Evolutionary conservation across 2,113 vertebrate genomes (phyloP).

Genomic region (Rhynchopsitta pachyrhyncha): DNA sequence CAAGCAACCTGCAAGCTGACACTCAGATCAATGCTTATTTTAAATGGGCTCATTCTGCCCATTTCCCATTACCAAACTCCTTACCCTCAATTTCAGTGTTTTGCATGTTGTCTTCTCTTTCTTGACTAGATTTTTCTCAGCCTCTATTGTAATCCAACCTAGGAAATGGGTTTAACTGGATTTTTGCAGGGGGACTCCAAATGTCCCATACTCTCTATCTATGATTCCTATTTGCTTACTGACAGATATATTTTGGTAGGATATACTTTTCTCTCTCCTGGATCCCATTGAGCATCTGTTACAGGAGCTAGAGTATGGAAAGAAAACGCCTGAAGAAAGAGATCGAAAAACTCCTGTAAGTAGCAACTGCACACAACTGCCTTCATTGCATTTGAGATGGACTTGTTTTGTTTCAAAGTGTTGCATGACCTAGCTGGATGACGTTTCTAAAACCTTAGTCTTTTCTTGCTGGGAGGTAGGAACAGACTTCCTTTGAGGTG

Average conservation of each 20-base stretch:
- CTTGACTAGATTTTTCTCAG: neutral
- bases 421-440: neutral
- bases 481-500: neutral
- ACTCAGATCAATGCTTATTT: neutral
- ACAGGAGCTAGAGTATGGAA: slow-evolving; percentile 67
- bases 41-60: neutral
- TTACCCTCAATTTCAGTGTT: neutral
- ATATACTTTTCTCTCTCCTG: neutral
- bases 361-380: slow-evolving; percentile 19
- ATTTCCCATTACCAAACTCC: neutral
- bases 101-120: neutral
- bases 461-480: neutral
- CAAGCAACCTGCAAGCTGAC: neutral
- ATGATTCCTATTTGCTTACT: neutral
- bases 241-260: neutral
- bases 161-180: neutral
- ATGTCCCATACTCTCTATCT: neutral
- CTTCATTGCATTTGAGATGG: neutral
- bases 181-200: neutral
- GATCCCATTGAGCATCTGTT: neutral
- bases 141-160: neutral
- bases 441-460: neutral
- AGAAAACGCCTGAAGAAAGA: slow-evolving; percentile 80
- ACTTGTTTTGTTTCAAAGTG: neutral
- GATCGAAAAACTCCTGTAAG: slow-evolving; percentile 83